Evolutionary conservation across 2,113 vertebrate species (phyloP).

Genomic region (Albula goreensis): DNA sequence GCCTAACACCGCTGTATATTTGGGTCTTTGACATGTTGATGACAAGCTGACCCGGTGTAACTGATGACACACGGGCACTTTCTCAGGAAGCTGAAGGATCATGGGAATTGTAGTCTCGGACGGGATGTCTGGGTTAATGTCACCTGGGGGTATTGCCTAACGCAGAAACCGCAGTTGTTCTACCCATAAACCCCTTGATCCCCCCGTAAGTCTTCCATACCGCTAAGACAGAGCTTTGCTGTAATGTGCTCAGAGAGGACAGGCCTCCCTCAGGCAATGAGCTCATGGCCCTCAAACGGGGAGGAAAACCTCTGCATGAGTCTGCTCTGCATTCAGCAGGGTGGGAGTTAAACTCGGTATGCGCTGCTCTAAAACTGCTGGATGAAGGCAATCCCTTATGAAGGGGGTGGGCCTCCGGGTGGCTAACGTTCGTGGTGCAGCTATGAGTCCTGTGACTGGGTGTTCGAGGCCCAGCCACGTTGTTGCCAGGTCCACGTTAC

Average conservation of each 20-base stretch:
- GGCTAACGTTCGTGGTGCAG: no score
- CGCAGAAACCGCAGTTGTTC: conserved; percentile 16
- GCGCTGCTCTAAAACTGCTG: not conserved
- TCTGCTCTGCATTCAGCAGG: not conserved
- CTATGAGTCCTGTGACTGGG: no score
- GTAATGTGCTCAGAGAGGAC: conserved; percentile 10
- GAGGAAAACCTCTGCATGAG: not conserved
- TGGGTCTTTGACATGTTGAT: not conserved
- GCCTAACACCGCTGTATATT: not conserved
- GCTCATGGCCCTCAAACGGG: conserved; percentile 27
- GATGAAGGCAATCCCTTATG: not conserved
- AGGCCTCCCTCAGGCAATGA: conserved; percentile 32
- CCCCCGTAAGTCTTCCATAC: not conserved
- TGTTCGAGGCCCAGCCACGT: no score
- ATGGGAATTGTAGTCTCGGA: conserved; percentile 24
- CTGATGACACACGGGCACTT: not conserved
- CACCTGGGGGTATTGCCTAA: conserved; percentile 12
- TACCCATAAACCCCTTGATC: not conserved
- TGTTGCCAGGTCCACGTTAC: no score
- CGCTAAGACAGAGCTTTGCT: not conserved
- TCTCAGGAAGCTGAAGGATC: conserved; percentile 10
- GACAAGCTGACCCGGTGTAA: not conserved
- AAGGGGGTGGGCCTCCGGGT: no score
- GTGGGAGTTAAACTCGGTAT: not conserved
- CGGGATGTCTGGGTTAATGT: not conserved